phyloP scores from a whole-genome alignment of 2,888 invertebrate species.

The Atherix ibis region DNA sequence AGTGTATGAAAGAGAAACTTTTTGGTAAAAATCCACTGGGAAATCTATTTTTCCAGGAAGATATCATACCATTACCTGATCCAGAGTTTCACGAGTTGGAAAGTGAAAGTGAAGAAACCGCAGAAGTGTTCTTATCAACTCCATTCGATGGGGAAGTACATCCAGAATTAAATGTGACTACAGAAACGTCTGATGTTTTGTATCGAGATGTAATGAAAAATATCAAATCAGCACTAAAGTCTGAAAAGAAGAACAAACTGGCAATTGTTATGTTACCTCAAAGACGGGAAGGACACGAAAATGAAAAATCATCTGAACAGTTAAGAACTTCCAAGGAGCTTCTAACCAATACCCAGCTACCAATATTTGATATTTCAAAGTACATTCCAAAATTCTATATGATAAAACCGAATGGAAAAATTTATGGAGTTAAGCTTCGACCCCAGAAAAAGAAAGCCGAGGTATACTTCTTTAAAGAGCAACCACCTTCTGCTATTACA shows the following conservation, averaged over 20 bases:
- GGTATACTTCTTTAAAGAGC: too few species aligned
- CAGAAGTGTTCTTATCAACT: not conserved
- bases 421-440: constrained; percentile 7
- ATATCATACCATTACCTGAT: constrained; percentile 14
- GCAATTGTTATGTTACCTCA: not conserved
- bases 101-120: too few species aligned
- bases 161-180: not conserved
- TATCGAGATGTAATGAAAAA: constrained; percentile 13
- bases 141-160: not conserved
- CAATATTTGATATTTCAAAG: constrained; percentile 9
- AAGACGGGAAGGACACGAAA: not conserved
- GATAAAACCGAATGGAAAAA: constrained; percentile 9
- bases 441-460: not conserved
- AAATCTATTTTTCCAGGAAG: constrained; percentile 53
- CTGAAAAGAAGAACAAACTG: not conserved
- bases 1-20: constrained; percentile 57
- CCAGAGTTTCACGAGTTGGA: too few species aligned
- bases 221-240: constrained; percentile 7
- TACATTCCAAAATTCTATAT: constrained; percentile 9
- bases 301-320: not conserved
- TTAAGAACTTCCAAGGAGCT: not conserved
- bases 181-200: constrained; percentile 7
- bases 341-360: not conserved
- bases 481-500: too few species aligned
- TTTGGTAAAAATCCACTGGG: constrained; percentile 61